Conservation (phyloP, 1,140 invertebrate species). For the Gerris buenoi region DNA sequence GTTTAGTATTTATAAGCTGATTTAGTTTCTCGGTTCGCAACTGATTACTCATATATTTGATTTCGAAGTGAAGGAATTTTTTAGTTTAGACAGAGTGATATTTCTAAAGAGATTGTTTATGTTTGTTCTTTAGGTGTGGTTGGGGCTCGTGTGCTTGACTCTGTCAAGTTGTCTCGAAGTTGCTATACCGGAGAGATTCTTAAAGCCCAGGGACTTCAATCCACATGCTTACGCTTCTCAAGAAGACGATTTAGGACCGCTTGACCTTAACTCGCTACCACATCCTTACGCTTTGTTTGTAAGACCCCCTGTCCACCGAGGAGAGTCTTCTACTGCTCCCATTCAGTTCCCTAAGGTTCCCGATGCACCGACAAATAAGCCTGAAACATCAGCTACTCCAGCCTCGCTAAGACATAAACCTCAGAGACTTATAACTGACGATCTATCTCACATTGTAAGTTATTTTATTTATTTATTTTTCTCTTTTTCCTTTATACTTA, state of each 20-base stretch:
- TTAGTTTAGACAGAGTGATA: too few species aligned
- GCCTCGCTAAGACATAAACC: neutral
- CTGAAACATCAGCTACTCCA: neutral
- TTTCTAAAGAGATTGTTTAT: neutral
- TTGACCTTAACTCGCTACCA: constrained; percentile 4
- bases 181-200: constrained; percentile 20
- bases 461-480: neutral
- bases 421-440: neutral
- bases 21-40: too few species aligned
- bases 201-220: constrained; percentile 20
- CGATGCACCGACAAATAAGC: constrained; percentile 1
- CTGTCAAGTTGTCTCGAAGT: constrained; percentile 11
- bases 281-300: constrained; percentile 14
- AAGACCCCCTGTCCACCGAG: constrained; percentile 9
- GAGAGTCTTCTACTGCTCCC: constrained; percentile 7
- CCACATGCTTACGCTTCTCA: constrained; percentile 18
- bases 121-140: neutral
- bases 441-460: neutral
- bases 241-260: neutral
- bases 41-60: too few species aligned
- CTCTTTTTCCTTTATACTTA: too few species aligned
- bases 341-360: constrained; percentile 20
- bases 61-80: too few species aligned
- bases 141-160: neutral
- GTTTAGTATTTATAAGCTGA: too few species aligned